Evolutionary conservation across 2,888 invertebrate genomes (phyloP), one percentile per base, ranked within the genome.

Genomic region (Blastobasis lacticolella): DNA sequence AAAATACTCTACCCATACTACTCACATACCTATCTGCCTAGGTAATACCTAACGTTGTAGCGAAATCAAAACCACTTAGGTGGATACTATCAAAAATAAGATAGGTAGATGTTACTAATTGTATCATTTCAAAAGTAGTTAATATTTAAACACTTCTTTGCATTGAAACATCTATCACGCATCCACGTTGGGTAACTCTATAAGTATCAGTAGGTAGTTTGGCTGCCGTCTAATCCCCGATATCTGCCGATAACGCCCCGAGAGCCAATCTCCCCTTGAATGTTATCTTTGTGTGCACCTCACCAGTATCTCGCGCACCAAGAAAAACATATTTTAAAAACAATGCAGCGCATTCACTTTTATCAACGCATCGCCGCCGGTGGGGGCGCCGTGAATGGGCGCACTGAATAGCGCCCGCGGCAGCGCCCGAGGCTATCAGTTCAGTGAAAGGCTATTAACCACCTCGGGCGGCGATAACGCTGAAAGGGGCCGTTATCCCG

Each of bases 381-480:
- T 78, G 81, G 80, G 80, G 70, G 72, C 60, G 54, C 63, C 56
- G 64, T 81, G 81, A 81, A 85, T 78, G 73, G 81, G 69, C 64
- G 57, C 62, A 57, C 55, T 81, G 82, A 83, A 83, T 81, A 76
- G 80, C 69, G 73, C 80, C 77, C 58, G 64, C 66, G 75, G 77
- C 71, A 63, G 65, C 70, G 72, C 75, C 73, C 74, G 71, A 77
- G 78, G 75, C 78, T 78, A 78, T 79, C 78, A 78, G 76, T 73
- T 71, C 74, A 66, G 72, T 83, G 81, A 82, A 82, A 78, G 78
- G 75, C 74, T 76, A 82, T 84, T 81, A 82, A 78, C 78, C 81
- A 82, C 82, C 82, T 81, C 78, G 76, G 78, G 84, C 81, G 83
- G 72, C 80, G 83, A 84, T 86, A 83, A 82, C 81, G 73, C 57